These are phyloP conservation scores for Thereva unica DNA, from an alignment of 2,888 invertebrate genomes.

Conservation along the genomic window DNA sequence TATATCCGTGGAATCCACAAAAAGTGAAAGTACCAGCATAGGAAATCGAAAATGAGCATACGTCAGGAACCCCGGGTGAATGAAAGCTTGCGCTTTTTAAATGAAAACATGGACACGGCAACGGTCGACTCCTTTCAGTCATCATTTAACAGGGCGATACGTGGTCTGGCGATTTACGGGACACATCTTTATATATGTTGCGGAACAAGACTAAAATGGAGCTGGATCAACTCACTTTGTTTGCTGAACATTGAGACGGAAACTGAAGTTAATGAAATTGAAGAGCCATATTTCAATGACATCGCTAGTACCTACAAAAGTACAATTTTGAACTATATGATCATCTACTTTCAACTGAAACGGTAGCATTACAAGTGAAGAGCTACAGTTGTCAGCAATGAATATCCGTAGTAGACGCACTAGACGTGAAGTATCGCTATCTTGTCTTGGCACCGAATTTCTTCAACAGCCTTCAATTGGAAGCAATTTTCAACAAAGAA, in stretches of 20 bases:
- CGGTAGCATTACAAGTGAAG: background rate
- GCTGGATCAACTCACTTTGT: background rate
- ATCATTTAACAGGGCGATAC: too few relatives aligned
- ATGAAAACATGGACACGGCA: too few relatives aligned
- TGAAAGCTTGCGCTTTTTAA: too few relatives aligned
- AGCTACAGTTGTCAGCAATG: conserved; percentile 2
- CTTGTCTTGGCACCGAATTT: background rate
- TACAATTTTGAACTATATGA: too few relatives aligned
- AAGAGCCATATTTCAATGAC: conserved; percentile 1
- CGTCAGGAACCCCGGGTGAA: too few relatives aligned
- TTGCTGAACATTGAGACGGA: conserved; percentile 4
- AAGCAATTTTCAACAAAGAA: background rate
- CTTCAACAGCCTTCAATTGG: background rate
- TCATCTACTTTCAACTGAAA: background rate
- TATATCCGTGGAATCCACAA: background rate
- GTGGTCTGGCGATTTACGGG: too few relatives aligned
- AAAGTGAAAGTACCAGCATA: conserved; percentile 4
- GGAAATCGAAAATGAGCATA: conserved; percentile 1
- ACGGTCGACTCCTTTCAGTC: too few relatives aligned
- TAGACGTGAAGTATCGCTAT: background rate
- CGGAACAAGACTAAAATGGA: background rate
- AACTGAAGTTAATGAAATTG: conserved; percentile 5
- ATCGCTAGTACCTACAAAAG: conserved; percentile 5
- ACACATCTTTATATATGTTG: background rate
- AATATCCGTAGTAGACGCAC: conserved; percentile 2